Evolutionary conservation across 2,888 invertebrate species (phyloP), one percentile per base, ranked within the genome.

Genomic region (Lycia hirtaria): DNA sequence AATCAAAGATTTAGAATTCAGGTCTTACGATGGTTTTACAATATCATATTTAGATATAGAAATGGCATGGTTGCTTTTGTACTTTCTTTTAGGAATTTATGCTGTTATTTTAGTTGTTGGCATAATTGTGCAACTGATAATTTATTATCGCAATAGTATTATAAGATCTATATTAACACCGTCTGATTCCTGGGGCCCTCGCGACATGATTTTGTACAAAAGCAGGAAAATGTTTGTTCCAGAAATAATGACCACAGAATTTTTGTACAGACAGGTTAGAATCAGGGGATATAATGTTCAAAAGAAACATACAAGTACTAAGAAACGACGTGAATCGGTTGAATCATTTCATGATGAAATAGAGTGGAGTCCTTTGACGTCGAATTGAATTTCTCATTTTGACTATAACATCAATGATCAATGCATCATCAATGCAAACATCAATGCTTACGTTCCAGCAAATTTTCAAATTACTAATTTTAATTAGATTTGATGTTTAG

Each of bases 201-300:
- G 35, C 30, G 87, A 92, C 59, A 69, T 62, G 7, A 68, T 84
- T 60, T 75, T 92, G 49, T 81, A 67, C 47, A 85, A 84, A 62
- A 92, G 92, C 64, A 81, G 92, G 64, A 83, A 80, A 65, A 88
- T 92, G 88, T 92, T 92, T 71, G 81, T 87, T 0, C 89, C 92
- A 0, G 87, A 92, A 75, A 87, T 91, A 65, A 92, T 92, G 92
- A 92, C 92, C 0, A 81, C 89, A 55, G 92, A 92, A 64, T 92
- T 92, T 76, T 64, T 92, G 37, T 92, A 92, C 56, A 74, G 92
- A 48, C 92, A 92, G 81, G 83, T 89, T 1, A 81, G 85, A 59
- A 86, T 90, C 55, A 80, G 81, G 30, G 87, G 87, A 0, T 87
- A 85, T 65, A 71, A 67, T 24, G 78, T 73, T 26, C 75, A 70